phyloP scores from a whole-genome alignment of 92 coral and sea anemone genomes.

The Palythoa grandis region DNA sequence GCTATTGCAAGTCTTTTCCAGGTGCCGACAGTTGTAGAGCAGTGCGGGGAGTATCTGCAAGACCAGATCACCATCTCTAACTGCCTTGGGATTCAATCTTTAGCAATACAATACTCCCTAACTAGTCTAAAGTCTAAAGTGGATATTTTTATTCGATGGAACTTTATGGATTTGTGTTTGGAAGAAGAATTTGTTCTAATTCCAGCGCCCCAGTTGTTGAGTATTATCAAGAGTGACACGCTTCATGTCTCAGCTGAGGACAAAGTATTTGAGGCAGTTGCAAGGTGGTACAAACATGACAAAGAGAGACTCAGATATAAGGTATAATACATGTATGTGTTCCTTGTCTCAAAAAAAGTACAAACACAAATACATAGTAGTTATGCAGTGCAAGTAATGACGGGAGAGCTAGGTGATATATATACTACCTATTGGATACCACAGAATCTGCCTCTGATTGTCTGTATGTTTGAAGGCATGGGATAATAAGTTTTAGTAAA shows the following conservation, averaged over 20 bases:
- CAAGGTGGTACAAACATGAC: slow-evolving; percentile 83
- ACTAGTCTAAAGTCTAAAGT: slow-evolving; percentile 68
- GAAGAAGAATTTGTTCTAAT: slow-evolving; percentile 79
- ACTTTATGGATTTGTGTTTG: slow-evolving; percentile 71
- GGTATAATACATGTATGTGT: slow-evolving; percentile 38
- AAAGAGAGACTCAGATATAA: slow-evolving; percentile 62
- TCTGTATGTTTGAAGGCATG: no score
- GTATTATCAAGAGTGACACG: slow-evolving; percentile 69
- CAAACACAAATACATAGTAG: no score
- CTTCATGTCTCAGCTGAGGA: slow-evolving; percentile 75
- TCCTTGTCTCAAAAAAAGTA: no score
- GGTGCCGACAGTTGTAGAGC: slow-evolving; percentile 69
- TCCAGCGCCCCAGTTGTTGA: slow-evolving; percentile 59
- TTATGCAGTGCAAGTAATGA: no score
- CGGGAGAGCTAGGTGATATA: no score
- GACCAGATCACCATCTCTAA: slow-evolving; percentile 69
- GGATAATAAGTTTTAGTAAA: no score
- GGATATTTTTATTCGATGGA: slow-evolving; percentile 80
- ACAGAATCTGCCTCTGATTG: no score
- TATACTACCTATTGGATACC: no score
- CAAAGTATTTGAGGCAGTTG: slow-evolving; percentile 85
- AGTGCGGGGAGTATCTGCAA: slow-evolving; percentile 78
- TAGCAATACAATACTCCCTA: slow-evolving; percentile 77
- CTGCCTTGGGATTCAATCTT: slow-evolving; percentile 85
- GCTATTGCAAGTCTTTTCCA: slow-evolving; percentile 78